Conservation (phyloP, 1,140 invertebrate genomes). For the Holotrichia oblita region DNA sequence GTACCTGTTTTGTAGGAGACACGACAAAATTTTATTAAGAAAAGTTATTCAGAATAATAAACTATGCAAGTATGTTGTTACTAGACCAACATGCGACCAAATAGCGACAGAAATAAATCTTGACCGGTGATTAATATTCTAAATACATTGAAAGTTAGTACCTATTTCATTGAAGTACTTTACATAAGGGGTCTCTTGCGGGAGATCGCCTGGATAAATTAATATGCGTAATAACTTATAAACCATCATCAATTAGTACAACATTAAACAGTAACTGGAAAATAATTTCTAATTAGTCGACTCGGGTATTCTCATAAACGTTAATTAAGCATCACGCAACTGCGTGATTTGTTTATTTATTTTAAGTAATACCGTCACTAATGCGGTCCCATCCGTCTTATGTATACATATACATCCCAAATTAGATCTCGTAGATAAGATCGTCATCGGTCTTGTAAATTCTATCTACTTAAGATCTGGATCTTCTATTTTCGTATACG, state of each 20-base stretch:
- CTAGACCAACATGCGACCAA: too few relatives aligned
- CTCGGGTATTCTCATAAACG: background rate
- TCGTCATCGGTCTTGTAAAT: constrained; percentile 24
- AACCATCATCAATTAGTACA: constrained; percentile 26
- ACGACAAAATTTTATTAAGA: too few relatives aligned
- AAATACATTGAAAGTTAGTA: too few relatives aligned
- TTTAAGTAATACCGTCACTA: constrained; percentile 18
- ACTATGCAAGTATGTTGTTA: too few relatives aligned
- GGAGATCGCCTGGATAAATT: background rate
- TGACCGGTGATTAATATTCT: too few relatives aligned
- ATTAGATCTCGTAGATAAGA: constrained; percentile 23
- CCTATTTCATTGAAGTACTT: background rate
- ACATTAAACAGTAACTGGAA: constrained; percentile 28
- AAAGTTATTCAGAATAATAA: too few relatives aligned
- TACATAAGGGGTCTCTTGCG: background rate
- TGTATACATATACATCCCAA: background rate
- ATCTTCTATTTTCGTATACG: constrained; percentile 6
- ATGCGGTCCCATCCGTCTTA: constrained; percentile 16
- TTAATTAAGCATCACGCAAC: constrained; percentile 27
- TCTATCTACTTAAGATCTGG: constrained; percentile 21
- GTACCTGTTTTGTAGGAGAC: too few relatives aligned
- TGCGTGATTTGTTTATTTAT: constrained; percentile 31
- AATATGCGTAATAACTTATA: constrained; percentile 24
- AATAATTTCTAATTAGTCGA: constrained; percentile 24
- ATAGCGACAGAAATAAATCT: too few relatives aligned